Conservation (phyloP, 2,888 invertebrate species). For the Ormia ochracea region DNA sequence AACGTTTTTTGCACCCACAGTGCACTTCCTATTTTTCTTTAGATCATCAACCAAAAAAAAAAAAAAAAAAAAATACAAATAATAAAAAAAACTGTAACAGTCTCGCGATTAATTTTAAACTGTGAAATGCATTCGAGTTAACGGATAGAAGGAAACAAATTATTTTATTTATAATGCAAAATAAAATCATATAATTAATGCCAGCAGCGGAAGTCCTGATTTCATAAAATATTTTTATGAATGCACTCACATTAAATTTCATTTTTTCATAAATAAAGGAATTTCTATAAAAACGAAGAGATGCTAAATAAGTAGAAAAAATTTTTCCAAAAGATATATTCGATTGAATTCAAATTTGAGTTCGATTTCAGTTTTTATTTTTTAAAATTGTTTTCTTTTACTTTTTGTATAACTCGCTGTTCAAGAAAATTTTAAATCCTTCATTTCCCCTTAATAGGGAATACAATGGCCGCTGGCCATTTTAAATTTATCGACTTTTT, state of each 20-base stretch:
- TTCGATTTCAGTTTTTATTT: no score
- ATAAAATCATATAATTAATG: not conserved
- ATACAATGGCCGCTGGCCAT: no score
- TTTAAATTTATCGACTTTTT: no score
- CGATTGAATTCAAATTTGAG: no score
- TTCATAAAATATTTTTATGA: not conserved
- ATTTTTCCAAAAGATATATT: no score
- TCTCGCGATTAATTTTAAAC: not conserved
- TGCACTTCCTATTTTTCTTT: no score
- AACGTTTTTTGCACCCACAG: no score
- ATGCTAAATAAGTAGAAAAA: not conserved
- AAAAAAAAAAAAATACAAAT: not conserved
- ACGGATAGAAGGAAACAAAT: not conserved
- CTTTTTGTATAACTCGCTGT: no score
- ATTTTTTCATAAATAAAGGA: not conserved
- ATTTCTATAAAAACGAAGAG: not conserved
- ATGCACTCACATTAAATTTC: not conserved
- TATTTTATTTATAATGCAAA: not conserved
- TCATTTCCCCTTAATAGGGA: no score
- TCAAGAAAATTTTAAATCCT: no score
- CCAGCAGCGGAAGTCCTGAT: slow-evolving; percentile 28
- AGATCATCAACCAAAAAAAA: no score
- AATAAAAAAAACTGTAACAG: not conserved
- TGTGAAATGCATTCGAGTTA: not conserved
- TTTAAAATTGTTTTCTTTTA: no score